Evolutionary conservation across 1,140 invertebrate species (phyloP).

Genomic region (Dreissena rostriformis): DNA sequence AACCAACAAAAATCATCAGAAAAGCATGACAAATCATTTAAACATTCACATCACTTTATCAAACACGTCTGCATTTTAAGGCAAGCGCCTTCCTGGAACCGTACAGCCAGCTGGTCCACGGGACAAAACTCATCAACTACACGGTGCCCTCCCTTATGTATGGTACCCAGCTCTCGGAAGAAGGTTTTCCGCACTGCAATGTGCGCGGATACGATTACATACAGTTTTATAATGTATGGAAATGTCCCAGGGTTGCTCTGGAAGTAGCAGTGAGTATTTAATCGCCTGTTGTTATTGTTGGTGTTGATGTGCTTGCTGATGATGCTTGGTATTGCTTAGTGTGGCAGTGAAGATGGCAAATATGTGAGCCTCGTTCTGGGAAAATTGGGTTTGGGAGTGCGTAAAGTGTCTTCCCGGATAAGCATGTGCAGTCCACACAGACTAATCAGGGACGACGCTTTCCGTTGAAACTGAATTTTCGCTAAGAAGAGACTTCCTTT

Average conservation of each 20-base stretch:
- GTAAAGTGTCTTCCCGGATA: too few species aligned
- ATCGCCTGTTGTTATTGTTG: too few species aligned
- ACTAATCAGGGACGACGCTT: too few species aligned
- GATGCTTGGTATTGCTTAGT: neutral
- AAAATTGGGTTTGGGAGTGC: too few species aligned
- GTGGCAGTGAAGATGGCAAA: neutral
- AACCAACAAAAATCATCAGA: too few species aligned
- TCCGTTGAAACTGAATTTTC: too few species aligned
- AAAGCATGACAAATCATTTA: too few species aligned
- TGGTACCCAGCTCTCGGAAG: slow-evolving; percentile 57
- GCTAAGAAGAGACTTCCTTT: too few species aligned
- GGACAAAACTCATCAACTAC: neutral
- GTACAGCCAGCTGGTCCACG: slow-evolving; percentile 31
- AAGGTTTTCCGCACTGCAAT: slow-evolving; percentile 44
- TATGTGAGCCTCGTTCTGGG: neutral
- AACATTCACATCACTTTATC: too few species aligned
- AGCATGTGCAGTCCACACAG: too few species aligned
- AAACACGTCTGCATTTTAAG: too few species aligned
- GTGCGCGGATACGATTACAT: slow-evolving; percentile 55
- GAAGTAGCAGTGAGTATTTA: slow-evolving; percentile 63
- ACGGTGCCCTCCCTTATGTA: slow-evolving; percentile 58
- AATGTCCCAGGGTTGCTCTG: slow-evolving; percentile 51
- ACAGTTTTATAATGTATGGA: slow-evolving; percentile 60
- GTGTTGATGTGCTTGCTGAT: neutral
- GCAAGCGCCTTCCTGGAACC: slow-evolving; percentile 58